Percentiles rank a stretch among this genome's conserved stretches.
Evolutionary conservation across 2,113 vertebrate species (phyloP).

Genomic region (Carassius gibelio): DNA sequence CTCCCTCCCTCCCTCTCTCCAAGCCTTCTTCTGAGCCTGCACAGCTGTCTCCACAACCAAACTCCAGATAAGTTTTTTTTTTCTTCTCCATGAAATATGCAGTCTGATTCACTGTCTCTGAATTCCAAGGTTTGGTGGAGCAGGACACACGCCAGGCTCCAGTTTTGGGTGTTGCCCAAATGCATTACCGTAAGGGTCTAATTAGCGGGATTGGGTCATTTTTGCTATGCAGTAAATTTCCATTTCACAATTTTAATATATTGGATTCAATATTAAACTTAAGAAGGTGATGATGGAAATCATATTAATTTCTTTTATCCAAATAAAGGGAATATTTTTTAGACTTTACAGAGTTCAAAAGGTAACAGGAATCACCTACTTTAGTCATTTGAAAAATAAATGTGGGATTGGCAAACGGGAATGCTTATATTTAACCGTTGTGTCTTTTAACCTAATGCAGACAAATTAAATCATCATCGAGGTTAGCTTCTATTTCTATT

Average conservation of each 20-base stretch:
- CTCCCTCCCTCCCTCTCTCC: not conserved
- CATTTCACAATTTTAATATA: not conserved
- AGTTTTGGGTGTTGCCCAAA: slow-evolving; percentile 20
- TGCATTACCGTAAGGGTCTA: not conserved
- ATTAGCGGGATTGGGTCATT: not conserved
- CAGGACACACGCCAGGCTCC: not conserved
- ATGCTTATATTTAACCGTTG: not conserved
- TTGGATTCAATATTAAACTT: not conserved
- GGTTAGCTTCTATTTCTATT: not conserved
- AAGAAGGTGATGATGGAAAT: not conserved
- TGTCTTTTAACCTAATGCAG: not conserved
- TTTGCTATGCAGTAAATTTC: not conserved
- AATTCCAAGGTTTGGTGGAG: slow-evolving; percentile 36
- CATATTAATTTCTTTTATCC: not conserved
- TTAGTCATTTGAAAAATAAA: not conserved
- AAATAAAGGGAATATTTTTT: not conserved
- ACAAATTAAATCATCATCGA: not conserved
- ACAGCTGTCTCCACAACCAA: slow-evolving; percentile 38
- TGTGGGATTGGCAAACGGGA: not conserved
- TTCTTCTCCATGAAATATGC: slow-evolving; percentile 21
- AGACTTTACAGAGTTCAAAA: not conserved
- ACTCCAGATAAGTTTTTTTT: slow-evolving; percentile 7
- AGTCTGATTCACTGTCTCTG: slow-evolving; percentile 39
- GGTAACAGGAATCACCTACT: not conserved
- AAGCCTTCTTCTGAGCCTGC: slow-evolving; percentile 15